phyloP scores from a whole-genome alignment of 1,140 invertebrate genomes.

The Bemisia tabaci region DNA sequence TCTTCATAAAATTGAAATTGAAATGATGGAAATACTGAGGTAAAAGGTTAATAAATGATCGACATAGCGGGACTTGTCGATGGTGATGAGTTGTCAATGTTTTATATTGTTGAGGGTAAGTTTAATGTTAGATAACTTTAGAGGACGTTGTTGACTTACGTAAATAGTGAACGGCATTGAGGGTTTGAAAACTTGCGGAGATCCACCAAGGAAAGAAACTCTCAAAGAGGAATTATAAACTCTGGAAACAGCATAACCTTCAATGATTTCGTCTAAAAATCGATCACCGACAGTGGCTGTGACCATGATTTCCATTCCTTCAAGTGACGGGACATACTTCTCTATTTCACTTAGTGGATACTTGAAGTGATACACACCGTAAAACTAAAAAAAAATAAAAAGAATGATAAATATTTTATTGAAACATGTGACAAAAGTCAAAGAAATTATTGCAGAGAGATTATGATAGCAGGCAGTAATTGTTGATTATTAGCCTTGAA shows the following conservation, averaged over 20 bases:
- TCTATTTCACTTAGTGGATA: conserved; percentile 70
- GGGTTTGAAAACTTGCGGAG: conserved; percentile 87
- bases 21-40: no score
- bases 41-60: no score
- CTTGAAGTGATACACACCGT: conserved; percentile 70
- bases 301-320: conserved; percentile 72
- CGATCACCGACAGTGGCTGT: conserved; percentile 78
- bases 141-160: no score
- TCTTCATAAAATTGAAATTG: no score
- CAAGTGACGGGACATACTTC: conserved; percentile 45
- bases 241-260: conserved; percentile 72
- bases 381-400: conserved; percentile 46
- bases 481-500: not conserved
- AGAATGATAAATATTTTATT: conserved; percentile 1
- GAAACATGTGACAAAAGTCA: conserved; percentile 10
- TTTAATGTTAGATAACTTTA: no score
- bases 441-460: not conserved
- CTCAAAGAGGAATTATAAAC: conserved; percentile 74
- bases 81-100: no score
- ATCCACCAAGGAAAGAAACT: conserved; percentile 72
- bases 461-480: conserved; percentile 11
- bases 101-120: no score
- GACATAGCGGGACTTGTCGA: no score
- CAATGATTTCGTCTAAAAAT: conserved; percentile 71
- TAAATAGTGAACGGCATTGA: conserved; percentile 70